phyloP scores from a whole-genome alignment of 2,888 invertebrate genomes.

The Chrysolina americana region DNA sequence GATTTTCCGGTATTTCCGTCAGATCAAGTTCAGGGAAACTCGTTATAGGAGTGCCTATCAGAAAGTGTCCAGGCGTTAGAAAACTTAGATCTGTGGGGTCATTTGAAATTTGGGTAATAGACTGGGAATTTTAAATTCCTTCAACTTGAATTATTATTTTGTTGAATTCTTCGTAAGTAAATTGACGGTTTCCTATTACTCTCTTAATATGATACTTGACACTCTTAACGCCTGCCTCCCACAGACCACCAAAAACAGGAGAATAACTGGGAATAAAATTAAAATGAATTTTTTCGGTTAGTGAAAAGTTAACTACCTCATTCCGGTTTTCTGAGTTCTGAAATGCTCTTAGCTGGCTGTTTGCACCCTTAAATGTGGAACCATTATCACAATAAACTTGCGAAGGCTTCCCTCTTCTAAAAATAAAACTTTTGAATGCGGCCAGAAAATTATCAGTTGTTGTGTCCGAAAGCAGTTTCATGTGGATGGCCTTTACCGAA shows the following conservation, averaged over 20 bases:
- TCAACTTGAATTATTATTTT: conserved; percentile 60
- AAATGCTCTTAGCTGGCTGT: conserved; percentile 31
- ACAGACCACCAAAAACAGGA: no score
- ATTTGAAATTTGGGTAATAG: conserved; percentile 50
- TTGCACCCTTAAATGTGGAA: conserved; percentile 19
- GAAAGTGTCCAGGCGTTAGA: no score
- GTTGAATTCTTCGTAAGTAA: conserved; percentile 58
- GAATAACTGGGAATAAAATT: no score
- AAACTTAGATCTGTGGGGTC: conserved; percentile 55
- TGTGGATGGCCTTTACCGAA: no score
- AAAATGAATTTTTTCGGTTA: conserved; percentile 17
- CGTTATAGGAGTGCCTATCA: conserved; percentile 46
- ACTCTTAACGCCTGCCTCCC: no score
- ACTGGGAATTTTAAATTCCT: conserved; percentile 58
- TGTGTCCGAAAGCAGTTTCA: conserved; percentile 21
- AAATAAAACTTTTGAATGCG: conserved; percentile 16
- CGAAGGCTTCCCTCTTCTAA: background rate
- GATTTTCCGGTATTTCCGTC: conserved; percentile 35
- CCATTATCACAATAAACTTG: conserved; percentile 17
- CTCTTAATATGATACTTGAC: conserved; percentile 52
- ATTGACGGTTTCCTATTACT: conserved; percentile 45
- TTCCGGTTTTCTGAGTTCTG: background rate
- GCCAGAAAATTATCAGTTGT: conserved; percentile 4
- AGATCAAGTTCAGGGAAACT: conserved; percentile 44
- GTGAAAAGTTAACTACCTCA: background rate